Evolutionary conservation across 1,140 invertebrate species (phyloP), one percentile per base, ranked within the genome.

Genomic region (Bombus picipes): DNA sequence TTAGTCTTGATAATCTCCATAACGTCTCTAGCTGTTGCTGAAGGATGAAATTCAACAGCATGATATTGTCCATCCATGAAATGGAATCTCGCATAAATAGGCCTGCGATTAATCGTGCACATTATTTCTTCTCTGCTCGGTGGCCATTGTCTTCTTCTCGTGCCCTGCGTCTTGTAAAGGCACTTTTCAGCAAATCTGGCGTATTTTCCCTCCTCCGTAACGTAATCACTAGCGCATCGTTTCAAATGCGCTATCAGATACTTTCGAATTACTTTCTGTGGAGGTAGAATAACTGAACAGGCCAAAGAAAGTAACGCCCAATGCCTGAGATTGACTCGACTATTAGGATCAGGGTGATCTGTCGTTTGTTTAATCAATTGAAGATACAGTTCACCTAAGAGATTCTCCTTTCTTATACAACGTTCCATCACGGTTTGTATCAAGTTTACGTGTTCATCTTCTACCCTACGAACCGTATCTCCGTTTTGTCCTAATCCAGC

Each of bases 61-160:
- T 99, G 98, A 93, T 98, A 98, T 92, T 99, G 98, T 5, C 98
- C 98, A 94, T 99, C 98, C 96, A 99, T 97, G 92, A 99, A 97
- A 94, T 98, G 97, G 90, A 99, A 98, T 72, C 98, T 97, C 1
- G 98, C 98, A 93, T 99, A 98, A 82, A 99, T 98, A 10, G 98
- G 98, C 84, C 98, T 96, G 70, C 98, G 96, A 91, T 98, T 98
- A 28, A 98, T 98, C 1, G 98, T 98, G 93, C 98, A 99, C 87
- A 98, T 96, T 87, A 99, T 98, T 95, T 99, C 99, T 92, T 98
- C 98, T 77, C 97, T 96, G 13, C 98, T 99, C 10, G 98, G 98
- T n/a, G 98, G 97, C 96, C 98, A 98, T 88, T 98, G 97, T 0
- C 98, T 96, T 43, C 98, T 96, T 47, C 97, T 96, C 8, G 98